Evolutionary conservation across 2,113 vertebrate species (phyloP).

Genomic region (Rhineura floridana): DNA sequence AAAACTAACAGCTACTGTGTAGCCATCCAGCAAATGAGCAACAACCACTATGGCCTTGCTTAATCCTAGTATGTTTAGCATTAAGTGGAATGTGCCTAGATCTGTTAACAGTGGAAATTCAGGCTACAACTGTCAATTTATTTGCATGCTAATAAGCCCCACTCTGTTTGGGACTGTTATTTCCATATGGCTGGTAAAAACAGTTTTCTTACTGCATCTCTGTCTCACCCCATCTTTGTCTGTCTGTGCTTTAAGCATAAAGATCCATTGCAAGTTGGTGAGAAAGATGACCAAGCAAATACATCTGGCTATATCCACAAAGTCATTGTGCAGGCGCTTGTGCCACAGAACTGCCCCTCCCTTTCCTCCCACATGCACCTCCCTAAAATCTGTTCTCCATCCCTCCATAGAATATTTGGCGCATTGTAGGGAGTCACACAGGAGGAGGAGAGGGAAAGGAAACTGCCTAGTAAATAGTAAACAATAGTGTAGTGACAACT

Average conservation of each 20-base stretch:
- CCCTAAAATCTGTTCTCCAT: too few species aligned
- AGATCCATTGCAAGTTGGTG: background rate
- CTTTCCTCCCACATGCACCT: too few species aligned
- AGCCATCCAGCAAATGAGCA: background rate
- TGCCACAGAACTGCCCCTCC: too few species aligned
- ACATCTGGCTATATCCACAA: too few species aligned
- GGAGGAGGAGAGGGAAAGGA: too few species aligned
- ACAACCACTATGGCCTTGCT: background rate
- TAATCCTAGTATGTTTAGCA: accelerated
- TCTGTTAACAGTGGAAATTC: background rate
- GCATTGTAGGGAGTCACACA: too few species aligned
- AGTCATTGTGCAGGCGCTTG: too few species aligned
- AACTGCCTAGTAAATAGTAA: too few species aligned
- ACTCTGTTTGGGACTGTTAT: background rate
- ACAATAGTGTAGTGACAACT: too few species aligned
- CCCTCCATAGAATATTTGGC: too few species aligned
- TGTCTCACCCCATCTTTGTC: background rate
- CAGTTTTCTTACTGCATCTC: background rate
- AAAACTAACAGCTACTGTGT: background rate
- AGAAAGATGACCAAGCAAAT: background rate
- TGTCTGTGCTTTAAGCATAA: background rate
- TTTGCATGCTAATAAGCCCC: background rate
- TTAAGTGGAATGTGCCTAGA: background rate
- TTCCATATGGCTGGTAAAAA: background rate
- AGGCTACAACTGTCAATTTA: background rate